Evolutionary conservation across 2,888 invertebrate genomes (phyloP), one percentile per base, ranked within the genome.

Genomic region (Fabriciana adippe): DNA sequence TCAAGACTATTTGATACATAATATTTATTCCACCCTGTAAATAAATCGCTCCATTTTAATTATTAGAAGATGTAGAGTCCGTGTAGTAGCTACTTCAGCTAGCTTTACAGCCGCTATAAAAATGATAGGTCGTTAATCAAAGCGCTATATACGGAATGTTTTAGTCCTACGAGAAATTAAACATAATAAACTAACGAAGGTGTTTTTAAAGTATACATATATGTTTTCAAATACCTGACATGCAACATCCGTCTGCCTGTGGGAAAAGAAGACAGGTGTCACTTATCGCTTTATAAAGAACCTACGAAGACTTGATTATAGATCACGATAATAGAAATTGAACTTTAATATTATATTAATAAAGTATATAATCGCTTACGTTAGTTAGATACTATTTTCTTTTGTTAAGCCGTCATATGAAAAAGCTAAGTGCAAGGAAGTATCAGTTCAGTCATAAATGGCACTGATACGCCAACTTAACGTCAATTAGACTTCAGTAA

Each of bases 251-350:
- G 90, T 79, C 73, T 65, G 70, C 67, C 79, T 87, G 90, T 90
- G 90, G 90, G 91, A 91, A 91, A 92, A 89, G 84, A 75, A 75
- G 86, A 86, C 91, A 91, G 91, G 91, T 92, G 91, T 85, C 87
- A 86, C 81, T 85, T 88, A 87, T 86, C 87, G 79, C 78, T 75
- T 78, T 80, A 75, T 76, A 78, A 71, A 76, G 75, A 76, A 74
- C 74, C 75, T 76, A 75, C 74, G 76, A 81, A 76, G 75, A 77
- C 79, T 79, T 84, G 84, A 83, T 80, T 81, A 71, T n/a, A 5
- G 41, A 11, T 18, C 18, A 2, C 0, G 3, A 13, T 59, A 74
- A 18, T 18, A 15, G 0, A 77, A 74, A 76, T 55, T 65, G 18
- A 16, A 74, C 78, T 67, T 45, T 79, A 75, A 0, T 0, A 0